Conservation (phyloP, 2,888 invertebrate species). For the Cylindroiulus punctatus region DNA sequence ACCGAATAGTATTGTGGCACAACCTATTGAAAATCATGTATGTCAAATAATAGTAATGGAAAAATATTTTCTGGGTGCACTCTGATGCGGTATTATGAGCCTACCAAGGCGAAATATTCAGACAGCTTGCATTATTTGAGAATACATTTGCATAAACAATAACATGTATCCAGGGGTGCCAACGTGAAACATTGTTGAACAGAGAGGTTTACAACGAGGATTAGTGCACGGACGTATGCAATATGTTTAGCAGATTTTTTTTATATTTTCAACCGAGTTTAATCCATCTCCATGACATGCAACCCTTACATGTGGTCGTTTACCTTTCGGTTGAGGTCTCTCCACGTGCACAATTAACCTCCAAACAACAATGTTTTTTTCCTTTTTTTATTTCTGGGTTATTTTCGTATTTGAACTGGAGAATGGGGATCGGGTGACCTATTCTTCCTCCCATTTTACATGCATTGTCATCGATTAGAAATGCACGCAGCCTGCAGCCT, state of each 20-base stretch:
- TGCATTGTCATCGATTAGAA: constrained; percentile 43
- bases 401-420: constrained; percentile 45
- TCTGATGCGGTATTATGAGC: too few species aligned
- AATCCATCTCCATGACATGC: constrained; percentile 31
- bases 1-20: too few species aligned
- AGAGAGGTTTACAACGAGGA: background rate
- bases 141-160: background rate
- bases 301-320: constrained; percentile 22
- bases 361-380: background rate
- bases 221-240: background rate
- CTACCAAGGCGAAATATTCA: too few species aligned
- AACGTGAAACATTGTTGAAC: background rate
- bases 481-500: background rate
- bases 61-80: too few species aligned
- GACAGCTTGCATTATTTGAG: too few species aligned
- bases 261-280: background rate
- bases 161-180: background rate
- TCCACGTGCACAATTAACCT: constrained; percentile 35
- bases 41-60: too few species aligned
- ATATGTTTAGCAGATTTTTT: background rate
- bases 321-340: constrained; percentile 10
- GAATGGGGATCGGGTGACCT: constrained; percentile 30
- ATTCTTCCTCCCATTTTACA: constrained; percentile 30
- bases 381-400: background rate
- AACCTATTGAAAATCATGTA: too few species aligned